Base-by-base conservation (phyloP, 2,113 vertebrate genomes). In the Phoxinus phoxinus region DNA sequence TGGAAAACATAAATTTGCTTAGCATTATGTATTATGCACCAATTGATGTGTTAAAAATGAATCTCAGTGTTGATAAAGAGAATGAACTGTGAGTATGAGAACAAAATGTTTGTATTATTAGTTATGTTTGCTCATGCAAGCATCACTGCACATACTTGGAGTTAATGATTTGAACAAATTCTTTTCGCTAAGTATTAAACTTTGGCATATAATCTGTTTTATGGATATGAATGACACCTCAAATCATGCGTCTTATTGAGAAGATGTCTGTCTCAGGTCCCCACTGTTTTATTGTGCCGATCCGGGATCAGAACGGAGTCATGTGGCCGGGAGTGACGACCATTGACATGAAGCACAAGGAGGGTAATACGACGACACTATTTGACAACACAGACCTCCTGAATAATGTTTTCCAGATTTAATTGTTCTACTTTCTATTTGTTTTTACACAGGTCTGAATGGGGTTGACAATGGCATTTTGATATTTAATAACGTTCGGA, bases 401-500 rank as follows among this genome's bases (percentile, higher is more conserved):
- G 15, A 63, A 37, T 48, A 37, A 11, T 13, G 19, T 53, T 58
- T 59, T 17, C 0, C 19, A 15, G 27, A 2, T 65, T 21, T 65
- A 2, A 44, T 2, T 30, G 13, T 78, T 59, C 12, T 77, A 41
- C 25, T 17, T 53, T 23, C 3, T 84, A 6, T 83, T 59, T 85
- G 6, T 76, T n/a, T 76, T 41, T 41, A 21, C 13, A 17, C 72
- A 93, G 93, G 93, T 87, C 82, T 95, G 35, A 88, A 92, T 23
- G 93, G 92, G 30, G 92, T 94, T 87, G 94, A 93, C 85, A 93
- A 94, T 56, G 91, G 94, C 6, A 93, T 95, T 75, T 84, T 94
- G 83, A 90, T 91, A 87, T 94, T 94, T 89, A 77, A 93, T 87
- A 87, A 89, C 37, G 92, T 94, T 83, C 86, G 81, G 83, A 92